Percentiles rank a stretch among this genome's conserved stretches.
Conservation (phyloP, 1,140 invertebrate genomes). For the Bicyclus anynana region DNA sequence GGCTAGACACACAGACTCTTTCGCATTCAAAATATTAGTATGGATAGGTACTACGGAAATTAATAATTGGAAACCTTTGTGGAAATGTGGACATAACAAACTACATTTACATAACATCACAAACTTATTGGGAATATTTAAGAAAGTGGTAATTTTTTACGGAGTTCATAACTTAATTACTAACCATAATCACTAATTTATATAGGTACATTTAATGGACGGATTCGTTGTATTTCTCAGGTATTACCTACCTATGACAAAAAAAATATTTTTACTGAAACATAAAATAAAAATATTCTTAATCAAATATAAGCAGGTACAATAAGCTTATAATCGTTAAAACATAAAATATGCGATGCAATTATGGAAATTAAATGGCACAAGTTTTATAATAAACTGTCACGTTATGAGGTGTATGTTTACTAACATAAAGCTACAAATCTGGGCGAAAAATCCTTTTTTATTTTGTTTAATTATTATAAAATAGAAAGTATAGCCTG, state of each 20-base stretch:
- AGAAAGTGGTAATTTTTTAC: too few relatives aligned
- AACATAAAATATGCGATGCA: neutral
- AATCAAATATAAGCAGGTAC: neutral
- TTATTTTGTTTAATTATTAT: too few relatives aligned
- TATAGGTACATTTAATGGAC: constrained; percentile 33
- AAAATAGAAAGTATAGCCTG: too few relatives aligned
- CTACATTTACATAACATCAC: too few relatives aligned
- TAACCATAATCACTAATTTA: constrained; percentile 16
- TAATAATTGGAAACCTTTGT: too few relatives aligned
- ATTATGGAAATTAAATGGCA: constrained; percentile 49
- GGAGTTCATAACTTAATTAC: constrained; percentile 2
- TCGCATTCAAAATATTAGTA: too few relatives aligned
- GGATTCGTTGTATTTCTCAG: constrained; percentile 55
- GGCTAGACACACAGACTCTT: too few relatives aligned
- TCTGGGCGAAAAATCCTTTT: too few relatives aligned
- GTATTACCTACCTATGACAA: constrained; percentile 11
- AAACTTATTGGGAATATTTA: too few relatives aligned
- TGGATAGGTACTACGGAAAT: too few relatives aligned
- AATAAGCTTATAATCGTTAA: neutral
- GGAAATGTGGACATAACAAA: too few relatives aligned
- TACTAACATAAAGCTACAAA: too few relatives aligned
- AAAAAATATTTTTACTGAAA: neutral
- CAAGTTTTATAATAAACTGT: constrained; percentile 21
- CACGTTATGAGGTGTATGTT: neutral
- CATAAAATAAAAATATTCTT: neutral